Percentiles rank a stretch among this genome's conserved stretches.
phyloP scores from a whole-genome alignment of 2,888 invertebrate genomes.

The Microctonus hyperodae region DNA sequence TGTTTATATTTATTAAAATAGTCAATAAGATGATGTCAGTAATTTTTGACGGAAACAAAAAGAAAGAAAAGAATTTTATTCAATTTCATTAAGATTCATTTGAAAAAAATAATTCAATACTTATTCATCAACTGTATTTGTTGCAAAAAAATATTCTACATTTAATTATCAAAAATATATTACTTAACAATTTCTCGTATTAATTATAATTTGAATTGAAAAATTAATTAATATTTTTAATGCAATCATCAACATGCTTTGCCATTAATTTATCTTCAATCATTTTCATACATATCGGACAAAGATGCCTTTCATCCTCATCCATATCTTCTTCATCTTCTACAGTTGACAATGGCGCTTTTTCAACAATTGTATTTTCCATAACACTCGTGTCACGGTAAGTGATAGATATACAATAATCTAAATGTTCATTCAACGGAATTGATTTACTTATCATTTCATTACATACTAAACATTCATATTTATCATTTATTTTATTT shows the following conservation, averaged over 20 bases:
- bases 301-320: slow-evolving; percentile 64
- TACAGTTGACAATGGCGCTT: neutral
- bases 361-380: neutral
- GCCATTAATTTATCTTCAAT: slow-evolving; percentile 67
- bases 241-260: slow-evolving; percentile 67
- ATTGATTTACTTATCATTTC: slow-evolving; percentile 39
- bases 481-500: slow-evolving; percentile 19
- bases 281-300: slow-evolving; percentile 70
- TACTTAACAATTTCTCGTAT: neutral
- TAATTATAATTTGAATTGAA: slow-evolving; percentile 5
- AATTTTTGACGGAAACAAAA: slow-evolving; percentile 25
- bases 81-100: neutral
- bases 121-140: neutral
- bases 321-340: slow-evolving; percentile 41
- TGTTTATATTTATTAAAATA: slow-evolving; percentile 32
- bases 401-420: slow-evolving; percentile 61
- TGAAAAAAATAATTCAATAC: neutral
- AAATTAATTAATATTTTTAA: slow-evolving; percentile 30
- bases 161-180: slow-evolving; percentile 6
- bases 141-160: neutral
- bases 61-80: too few relatives aligned
- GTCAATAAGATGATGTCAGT: slow-evolving; percentile 19
- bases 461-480: slow-evolving; percentile 53
- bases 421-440: slow-evolving; percentile 63
- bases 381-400: slow-evolving; percentile 52